Evolutionary conservation across 2,888 invertebrate species (phyloP), one percentile per base, ranked within the genome.

Genomic region (Leptogaster cylindrica): DNA sequence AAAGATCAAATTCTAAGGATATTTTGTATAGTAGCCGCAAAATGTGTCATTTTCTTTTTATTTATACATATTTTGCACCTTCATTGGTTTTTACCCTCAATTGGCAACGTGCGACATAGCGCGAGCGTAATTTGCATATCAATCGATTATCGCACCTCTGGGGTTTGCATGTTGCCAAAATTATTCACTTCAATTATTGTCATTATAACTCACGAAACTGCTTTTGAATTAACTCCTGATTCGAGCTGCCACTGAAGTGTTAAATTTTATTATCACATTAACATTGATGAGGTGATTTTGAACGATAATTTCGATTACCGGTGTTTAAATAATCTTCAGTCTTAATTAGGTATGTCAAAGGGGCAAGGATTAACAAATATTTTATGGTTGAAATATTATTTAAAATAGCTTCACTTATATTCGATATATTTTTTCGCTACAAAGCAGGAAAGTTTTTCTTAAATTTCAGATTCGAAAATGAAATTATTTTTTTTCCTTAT

Each of bases 131-230:
- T 69, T 69, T 69, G 63, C 68, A 69, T 69, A 69, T 66, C 68
- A 69, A 69, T 69, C 63, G 66, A 52, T 66, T 69, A 64, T 55
- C 66, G 66, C 66, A 36, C 66, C 68, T 66, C 36, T 51, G 51
- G 66, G 65, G 61, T 36, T 66, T 64, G 66, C 63, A 66, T 69
- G 68, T 68, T 68, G 68, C 68, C 66, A 69, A 69, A 66, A 69
- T 69, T 69, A 69, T 69, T 69, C 68, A 63, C 39, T 63, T 66
- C 68, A 66, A 69, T 66, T 69, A 52, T 69, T 66, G 52, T 46
- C 61, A 69, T 69, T 69, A 69, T 61, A 41, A 41, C 66, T 48
- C 55, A 25, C 52, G 66, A 48, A 66, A 67, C 61, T 51, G 20
- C 27, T 14, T 28, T 63, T 27, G 44, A 51, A 50, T 65, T 68